phyloP scores from a whole-genome alignment of 2,888 invertebrate genomes.

The Catocala sponsa region DNA sequence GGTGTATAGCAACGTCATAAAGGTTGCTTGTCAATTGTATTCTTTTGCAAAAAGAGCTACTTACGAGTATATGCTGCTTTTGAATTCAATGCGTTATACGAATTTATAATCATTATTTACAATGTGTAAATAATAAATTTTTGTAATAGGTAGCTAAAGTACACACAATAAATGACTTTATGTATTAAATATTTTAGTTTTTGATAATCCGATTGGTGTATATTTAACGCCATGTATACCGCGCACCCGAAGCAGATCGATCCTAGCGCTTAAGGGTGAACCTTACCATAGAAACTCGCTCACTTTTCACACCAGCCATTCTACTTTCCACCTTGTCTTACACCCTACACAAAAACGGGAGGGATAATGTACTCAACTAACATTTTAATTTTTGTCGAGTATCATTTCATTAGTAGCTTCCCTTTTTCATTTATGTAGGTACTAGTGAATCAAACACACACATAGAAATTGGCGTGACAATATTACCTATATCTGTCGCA shows the following conservation, averaged over 20 bases:
- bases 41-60: too few species aligned
- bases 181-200: too few species aligned
- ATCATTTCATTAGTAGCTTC: slow-evolving; percentile 32
- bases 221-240: slow-evolving; percentile 55
- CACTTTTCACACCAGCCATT: slow-evolving; percentile 20
- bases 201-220: slow-evolving; percentile 25
- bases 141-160: too few species aligned
- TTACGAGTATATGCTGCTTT: too few species aligned
- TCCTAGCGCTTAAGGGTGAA: slow-evolving; percentile 63
- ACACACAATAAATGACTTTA: too few species aligned
- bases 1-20: too few species aligned
- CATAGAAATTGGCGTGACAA: slow-evolving; percentile 46
- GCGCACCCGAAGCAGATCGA: slow-evolving; percentile 68
- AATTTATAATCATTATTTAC: too few species aligned
- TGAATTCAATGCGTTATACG: too few species aligned
- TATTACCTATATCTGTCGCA: slow-evolving; percentile 21
- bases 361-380: slow-evolving; percentile 12
- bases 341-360: slow-evolving; percentile 25
- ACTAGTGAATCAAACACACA: slow-evolving; percentile 75
- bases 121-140: too few species aligned
- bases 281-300: slow-evolving; percentile 61
- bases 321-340: slow-evolving; percentile 25
- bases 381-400: slow-evolving; percentile 13
- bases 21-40: too few species aligned
- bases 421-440: slow-evolving; percentile 51